Evolutionary conservation across 2,113 vertebrate species (phyloP).

Genomic region (Nesogale talazaci): DNA sequence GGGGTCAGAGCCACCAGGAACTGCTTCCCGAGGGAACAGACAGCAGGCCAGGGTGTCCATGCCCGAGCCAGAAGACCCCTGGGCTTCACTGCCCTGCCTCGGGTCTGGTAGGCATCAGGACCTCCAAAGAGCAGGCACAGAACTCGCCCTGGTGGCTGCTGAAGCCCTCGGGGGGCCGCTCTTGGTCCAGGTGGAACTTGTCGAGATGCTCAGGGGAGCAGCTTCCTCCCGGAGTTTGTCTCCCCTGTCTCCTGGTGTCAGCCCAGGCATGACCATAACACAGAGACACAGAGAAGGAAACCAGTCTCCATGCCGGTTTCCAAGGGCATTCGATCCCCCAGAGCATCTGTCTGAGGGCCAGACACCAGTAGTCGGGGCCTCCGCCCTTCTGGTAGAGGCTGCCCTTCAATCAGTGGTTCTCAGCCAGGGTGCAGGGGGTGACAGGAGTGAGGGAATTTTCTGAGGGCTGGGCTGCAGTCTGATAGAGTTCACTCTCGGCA

Average conservation of each 20-base stretch:
- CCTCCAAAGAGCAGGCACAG: background rate
- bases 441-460: background rate
- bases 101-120: background rate
- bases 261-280: background rate
- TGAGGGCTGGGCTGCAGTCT: too few relatives aligned
- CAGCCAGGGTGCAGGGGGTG: background rate
- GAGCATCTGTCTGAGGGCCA: background rate
- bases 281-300: background rate
- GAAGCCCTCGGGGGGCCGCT: background rate
- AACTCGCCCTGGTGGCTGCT: background rate
- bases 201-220: too few relatives aligned
- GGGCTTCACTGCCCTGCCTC: background rate
- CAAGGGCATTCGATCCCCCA: background rate
- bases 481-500: background rate
- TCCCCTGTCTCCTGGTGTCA: background rate
- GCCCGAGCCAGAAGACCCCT: background rate
- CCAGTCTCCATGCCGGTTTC: background rate
- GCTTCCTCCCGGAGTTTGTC: background rate
- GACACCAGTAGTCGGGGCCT: background rate
- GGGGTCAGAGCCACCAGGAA: too few relatives aligned
- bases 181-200: conserved; percentile 10
- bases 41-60: background rate
- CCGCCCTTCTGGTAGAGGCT: conserved; percentile 3
- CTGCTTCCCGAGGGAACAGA: background rate
- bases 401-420: conserved; percentile 30